A percentile compares a stretch with the other conserved stretches of the same genome.
phyloP scores from a whole-genome alignment of 2,113 vertebrate species.

The Pteruthius melanotis region DNA sequence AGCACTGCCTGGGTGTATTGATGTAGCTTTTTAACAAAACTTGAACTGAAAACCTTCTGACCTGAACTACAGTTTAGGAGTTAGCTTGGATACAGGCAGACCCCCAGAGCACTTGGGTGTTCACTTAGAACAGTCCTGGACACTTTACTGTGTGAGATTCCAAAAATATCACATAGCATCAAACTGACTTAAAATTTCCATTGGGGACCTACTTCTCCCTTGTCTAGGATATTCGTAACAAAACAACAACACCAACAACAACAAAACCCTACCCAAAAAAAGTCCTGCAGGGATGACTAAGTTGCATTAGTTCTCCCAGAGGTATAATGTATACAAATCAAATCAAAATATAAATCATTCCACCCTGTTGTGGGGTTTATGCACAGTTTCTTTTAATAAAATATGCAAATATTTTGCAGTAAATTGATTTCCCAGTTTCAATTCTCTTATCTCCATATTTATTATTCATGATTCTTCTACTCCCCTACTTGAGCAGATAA shows the following conservation, averaged over 20 bases:
- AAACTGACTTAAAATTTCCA: neutral
- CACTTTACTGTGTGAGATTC: neutral
- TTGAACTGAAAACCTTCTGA: slow-evolving; percentile 64
- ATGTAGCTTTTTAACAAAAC: slow-evolving; percentile 40
- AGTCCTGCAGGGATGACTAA: slow-evolving; percentile 49
- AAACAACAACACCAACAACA: slow-evolving; percentile 35
- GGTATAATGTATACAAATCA: slow-evolving; percentile 72
- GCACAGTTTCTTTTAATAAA: slow-evolving; percentile 83
- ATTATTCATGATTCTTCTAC: slow-evolving; percentile 80
- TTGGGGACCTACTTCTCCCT: neutral
- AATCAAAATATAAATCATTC: slow-evolving; percentile 79
- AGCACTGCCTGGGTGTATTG: slow-evolving; percentile 51
- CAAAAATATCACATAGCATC: neutral
- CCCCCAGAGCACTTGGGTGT: neutral
- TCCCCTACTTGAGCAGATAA: slow-evolving; percentile 54
- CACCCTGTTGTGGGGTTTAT: slow-evolving; percentile 71
- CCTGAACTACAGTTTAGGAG: slow-evolving; percentile 47
- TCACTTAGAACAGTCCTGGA: neutral
- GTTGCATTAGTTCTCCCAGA: slow-evolving; percentile 66
- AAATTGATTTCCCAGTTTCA: slow-evolving; percentile 83
- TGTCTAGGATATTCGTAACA: neutral
- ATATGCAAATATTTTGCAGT: slow-evolving; percentile 85
- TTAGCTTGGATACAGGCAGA: neutral
- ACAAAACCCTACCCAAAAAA: slow-evolving; percentile 41
- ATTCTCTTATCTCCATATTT: slow-evolving; percentile 82